These are phyloP conservation scores for Strongylocentrotus purpuratus DNA, from an alignment of 35 echinoderm and acorn worm genomes.

Conservation along the genomic window DNA sequence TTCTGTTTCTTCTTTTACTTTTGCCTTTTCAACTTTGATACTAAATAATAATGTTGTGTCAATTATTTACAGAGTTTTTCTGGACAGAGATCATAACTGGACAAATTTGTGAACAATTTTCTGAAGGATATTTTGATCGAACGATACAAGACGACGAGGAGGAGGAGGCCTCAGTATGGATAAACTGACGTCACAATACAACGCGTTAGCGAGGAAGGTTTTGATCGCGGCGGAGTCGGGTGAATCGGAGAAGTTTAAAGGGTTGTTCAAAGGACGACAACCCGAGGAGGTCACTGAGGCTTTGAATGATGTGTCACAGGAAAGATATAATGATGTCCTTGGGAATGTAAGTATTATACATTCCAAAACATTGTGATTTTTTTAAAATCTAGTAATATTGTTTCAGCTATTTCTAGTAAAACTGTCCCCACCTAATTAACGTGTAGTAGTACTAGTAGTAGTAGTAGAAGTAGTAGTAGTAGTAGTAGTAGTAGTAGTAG, in stretches of 20 bases:
- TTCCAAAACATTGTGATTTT: no score
- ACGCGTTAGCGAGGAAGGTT: constrained; percentile 13
- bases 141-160: not conserved
- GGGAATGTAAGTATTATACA: not conserved
- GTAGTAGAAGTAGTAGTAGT: no score
- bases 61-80: not conserved
- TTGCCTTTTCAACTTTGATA: no score
- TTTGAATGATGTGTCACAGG: constrained; percentile 19
- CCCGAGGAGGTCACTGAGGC: constrained; percentile 11
- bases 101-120: not conserved
- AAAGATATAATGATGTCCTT: constrained; percentile 37
- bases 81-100: not conserved
- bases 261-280: constrained; percentile 9
- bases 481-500: no score
- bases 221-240: constrained; percentile 29
- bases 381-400: no score
- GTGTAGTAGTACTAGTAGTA: no score
- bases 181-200: not conserved
- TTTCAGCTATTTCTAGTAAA: no score
- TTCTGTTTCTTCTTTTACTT: no score
- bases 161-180: not conserved
- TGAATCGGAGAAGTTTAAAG: constrained; percentile 7
- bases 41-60: no score
- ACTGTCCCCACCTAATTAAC: no score
- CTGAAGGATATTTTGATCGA: not conserved